Evolutionary conservation across 2,888 invertebrate genomes (phyloP), one percentile per base, ranked within the genome.

Genomic region (Cataglyphis albicans): DNA sequence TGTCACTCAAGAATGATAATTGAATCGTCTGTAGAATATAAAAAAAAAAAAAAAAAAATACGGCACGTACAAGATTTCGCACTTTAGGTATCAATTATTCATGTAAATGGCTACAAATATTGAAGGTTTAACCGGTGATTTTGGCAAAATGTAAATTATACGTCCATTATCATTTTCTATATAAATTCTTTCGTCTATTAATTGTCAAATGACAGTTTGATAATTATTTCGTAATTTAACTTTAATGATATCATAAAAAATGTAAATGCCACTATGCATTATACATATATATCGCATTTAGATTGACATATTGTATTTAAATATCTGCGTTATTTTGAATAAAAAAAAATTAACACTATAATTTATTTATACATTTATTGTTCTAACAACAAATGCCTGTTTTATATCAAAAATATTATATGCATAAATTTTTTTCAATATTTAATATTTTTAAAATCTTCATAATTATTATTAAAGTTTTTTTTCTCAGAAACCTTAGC

Each of bases 1-100:
- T 15, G 52, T 67, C 52, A 5, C 35, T 76, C n/a, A 29, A 25
- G 6, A 25, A 76, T 67, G 67, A 55, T 55, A 76, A 18, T n/a
- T 3, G 12, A 7, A 38, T 55, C 18, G 52, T 29, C n/a, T 6
- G 21, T 52, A 15, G 7, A 65, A 55, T 41, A 35, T 57, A 15
- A 21, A 74, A 75, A 81, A 73, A 73, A 61, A 73, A 73, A 61
- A 21, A n/a, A 73, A 73, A 81, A 74, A 75, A 63, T 75, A 65
- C 38, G n/a, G 29, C n/a, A 12, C 32, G 29, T 81, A 81, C 64
- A 64, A 21, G 55, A 65, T 64, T 75, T 44, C 12, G 57, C 75
- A 75, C 76, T 81, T 75, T 61, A 38, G 5, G 4, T 15, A 82
- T 78, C 21, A 15, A 76, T 82, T 78, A 68, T 82, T 68, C 63